phyloP scores from a whole-genome alignment of 2,797 vertebrate species.

The Propithecus perrieri region DNA sequence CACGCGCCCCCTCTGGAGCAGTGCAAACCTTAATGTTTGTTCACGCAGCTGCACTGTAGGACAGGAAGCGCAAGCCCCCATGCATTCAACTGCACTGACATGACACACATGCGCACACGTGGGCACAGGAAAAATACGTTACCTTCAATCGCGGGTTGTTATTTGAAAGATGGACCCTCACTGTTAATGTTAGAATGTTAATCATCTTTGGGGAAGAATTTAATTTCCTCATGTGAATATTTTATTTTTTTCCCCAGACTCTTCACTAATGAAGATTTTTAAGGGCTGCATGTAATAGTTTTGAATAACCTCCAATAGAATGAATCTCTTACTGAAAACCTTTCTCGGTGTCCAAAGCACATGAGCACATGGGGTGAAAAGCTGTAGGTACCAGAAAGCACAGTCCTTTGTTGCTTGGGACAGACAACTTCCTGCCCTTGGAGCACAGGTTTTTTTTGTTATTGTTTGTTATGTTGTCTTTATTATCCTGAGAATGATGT shows the following conservation, averaged over 20 bases:
- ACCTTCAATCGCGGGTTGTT: neutral
- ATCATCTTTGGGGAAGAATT: constrained; percentile 51
- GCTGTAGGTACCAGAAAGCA: neutral
- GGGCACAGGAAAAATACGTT: neutral
- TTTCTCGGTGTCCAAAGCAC: neutral
- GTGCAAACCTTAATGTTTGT: rapidly evolving
- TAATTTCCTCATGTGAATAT: constrained; percentile 58
- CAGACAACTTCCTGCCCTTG: neutral
- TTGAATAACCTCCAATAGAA: neutral
- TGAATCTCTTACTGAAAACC: neutral
- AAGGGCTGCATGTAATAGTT: neutral
- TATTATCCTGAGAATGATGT: neutral
- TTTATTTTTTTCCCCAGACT: constrained; percentile 10
- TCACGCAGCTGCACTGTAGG: neutral
- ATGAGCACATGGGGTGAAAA: neutral
- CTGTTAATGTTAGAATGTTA: constrained; percentile 37
- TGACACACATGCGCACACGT: neutral
- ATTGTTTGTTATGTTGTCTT: neutral
- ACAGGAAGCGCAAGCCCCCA: neutral
- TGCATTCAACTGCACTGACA: neutral
- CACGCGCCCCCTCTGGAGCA: neutral
- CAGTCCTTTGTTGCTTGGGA: neutral
- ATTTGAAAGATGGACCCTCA: neutral
- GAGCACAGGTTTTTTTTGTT: neutral
- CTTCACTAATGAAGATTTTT: constrained; percentile 35